These are phyloP conservation scores for Aphaenogaster ashmeadi DNA, from an alignment of 1,140 invertebrate species.

Conservation along the genomic window DNA sequence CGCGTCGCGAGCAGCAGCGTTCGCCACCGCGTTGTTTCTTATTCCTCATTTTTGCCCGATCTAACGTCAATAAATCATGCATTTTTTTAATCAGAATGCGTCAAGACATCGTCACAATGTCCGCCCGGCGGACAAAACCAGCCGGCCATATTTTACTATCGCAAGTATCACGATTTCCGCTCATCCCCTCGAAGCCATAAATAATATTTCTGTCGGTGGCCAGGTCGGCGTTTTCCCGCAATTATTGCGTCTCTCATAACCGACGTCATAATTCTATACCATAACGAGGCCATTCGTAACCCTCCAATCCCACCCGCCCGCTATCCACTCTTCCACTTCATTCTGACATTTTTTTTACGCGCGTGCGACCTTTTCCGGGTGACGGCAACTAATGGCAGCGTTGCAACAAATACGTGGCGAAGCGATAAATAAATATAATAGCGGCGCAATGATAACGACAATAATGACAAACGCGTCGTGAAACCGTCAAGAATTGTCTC, in stretches of 20 bases:
- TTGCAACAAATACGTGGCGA: conserved; percentile 45
- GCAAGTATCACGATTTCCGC: conserved; percentile 73
- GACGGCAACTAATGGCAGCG: conserved; percentile 53
- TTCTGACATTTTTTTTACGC: conserved; percentile 59
- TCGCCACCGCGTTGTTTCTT: background rate
- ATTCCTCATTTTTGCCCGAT: background rate
- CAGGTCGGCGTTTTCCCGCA: conserved; percentile 70
- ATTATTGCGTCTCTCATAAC: conserved; percentile 76
- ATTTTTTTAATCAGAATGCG: conserved; percentile 13
- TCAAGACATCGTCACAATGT: conserved; percentile 26
- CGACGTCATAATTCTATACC: conserved; percentile 74
- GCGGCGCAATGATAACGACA: conserved; percentile 29
- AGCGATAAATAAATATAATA: conserved; percentile 55
- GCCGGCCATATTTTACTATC: conserved; percentile 71
- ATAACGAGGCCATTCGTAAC: conserved; percentile 70
- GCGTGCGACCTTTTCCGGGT: conserved; percentile 42
- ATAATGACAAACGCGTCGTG: background rate
- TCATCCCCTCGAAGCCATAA: conserved; percentile 56
- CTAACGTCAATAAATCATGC: conserved; percentile 31
- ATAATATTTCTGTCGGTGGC: conserved; percentile 74
- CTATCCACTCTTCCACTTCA: conserved; percentile 55
- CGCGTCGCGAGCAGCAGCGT: background rate
- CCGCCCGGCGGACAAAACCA: conserved; percentile 63
- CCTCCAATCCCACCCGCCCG: conserved; percentile 22
- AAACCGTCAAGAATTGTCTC: background rate